These are phyloP conservation scores for Chelidonichthys spinosus DNA, from an alignment of 2,797 vertebrate genomes.

Conservation along the genomic window DNA sequence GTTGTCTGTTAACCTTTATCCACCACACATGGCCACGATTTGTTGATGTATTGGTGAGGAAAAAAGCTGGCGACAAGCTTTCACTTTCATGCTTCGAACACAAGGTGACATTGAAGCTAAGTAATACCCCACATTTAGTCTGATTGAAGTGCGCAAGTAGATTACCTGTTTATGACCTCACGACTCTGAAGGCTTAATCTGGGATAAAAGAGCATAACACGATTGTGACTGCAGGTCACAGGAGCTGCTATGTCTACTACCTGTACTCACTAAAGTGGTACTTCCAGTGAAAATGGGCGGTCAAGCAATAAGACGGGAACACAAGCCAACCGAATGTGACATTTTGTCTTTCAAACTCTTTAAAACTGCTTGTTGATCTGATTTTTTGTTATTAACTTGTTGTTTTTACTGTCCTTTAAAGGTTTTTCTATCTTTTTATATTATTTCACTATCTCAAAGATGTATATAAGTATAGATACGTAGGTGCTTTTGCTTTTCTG, in stretches of 20 bases:
- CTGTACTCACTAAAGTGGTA: not conserved
- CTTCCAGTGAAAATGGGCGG: too few relatives aligned
- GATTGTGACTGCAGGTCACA: constrained; percentile 35
- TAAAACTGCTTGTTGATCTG: too few relatives aligned
- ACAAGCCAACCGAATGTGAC: too few relatives aligned
- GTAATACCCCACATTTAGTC: constrained; percentile 70
- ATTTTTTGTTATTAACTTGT: too few relatives aligned
- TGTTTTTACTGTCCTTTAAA: too few relatives aligned
- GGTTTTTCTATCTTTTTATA: too few relatives aligned
- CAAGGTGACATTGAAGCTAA: constrained; percentile 64
- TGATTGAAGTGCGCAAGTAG: constrained; percentile 76
- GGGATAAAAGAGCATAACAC: constrained; percentile 61
- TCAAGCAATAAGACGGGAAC: too few relatives aligned
- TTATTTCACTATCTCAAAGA: too few relatives aligned
- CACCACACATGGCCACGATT: not conserved
- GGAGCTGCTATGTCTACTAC: constrained; percentile 2
- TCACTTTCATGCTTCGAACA: constrained; percentile 27
- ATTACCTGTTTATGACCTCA: constrained; percentile 69
- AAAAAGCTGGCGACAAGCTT: constrained; percentile 21
- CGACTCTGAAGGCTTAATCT: constrained; percentile 60
- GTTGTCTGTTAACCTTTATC: not conserved
- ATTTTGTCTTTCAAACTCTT: too few relatives aligned
- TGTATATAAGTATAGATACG: too few relatives aligned
- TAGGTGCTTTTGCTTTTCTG: too few relatives aligned
- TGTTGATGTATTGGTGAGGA: not conserved